Evolutionary conservation across 2,113 vertebrate genomes (phyloP).

Genomic region (Oncorhynchus masou): DNA sequence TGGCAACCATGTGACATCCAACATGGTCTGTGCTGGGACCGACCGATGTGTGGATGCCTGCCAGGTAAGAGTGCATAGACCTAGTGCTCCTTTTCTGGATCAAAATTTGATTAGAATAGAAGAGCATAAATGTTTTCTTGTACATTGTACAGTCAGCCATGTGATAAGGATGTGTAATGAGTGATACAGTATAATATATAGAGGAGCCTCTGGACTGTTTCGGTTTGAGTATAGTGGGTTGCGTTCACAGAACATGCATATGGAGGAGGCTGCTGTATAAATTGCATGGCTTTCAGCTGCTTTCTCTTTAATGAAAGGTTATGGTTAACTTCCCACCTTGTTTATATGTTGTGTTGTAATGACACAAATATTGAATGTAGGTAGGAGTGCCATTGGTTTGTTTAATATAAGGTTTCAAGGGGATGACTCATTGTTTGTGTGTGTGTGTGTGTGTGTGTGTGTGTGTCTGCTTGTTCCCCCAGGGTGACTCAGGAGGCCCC

Average conservation of each 20-base stretch:
- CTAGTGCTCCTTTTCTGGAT: too few relatives aligned
- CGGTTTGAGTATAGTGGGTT: too few relatives aligned
- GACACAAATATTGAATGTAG: neutral
- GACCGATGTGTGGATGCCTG: constrained; percentile 84
- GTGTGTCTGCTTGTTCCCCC: constrained; percentile 25
- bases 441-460: constrained; percentile 15
- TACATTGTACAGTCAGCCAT: too few relatives aligned
- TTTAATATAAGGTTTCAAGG: constrained; percentile 18
- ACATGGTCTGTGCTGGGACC: constrained; percentile 92
- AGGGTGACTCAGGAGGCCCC: constrained; percentile 95
- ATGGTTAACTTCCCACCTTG: neutral
- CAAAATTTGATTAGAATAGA: too few relatives aligned
- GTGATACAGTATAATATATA: too few relatives aligned
- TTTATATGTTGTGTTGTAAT: neutral
- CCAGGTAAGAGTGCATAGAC: constrained; percentile 75
- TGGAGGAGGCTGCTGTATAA: neutral
- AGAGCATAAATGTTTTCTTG: too few relatives aligned
- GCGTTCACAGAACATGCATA: too few relatives aligned
- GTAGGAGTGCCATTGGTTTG: neutral
- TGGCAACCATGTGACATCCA: constrained; percentile 80
- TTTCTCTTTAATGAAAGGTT: neutral
- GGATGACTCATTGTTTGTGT: constrained; percentile 40
- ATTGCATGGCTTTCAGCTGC: neutral
- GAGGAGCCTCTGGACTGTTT: too few relatives aligned
- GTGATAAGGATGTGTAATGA: too few relatives aligned